Base-by-base conservation (phyloP, 2,797 vertebrate species). In the Dicrostonyx torquatus region DNA sequence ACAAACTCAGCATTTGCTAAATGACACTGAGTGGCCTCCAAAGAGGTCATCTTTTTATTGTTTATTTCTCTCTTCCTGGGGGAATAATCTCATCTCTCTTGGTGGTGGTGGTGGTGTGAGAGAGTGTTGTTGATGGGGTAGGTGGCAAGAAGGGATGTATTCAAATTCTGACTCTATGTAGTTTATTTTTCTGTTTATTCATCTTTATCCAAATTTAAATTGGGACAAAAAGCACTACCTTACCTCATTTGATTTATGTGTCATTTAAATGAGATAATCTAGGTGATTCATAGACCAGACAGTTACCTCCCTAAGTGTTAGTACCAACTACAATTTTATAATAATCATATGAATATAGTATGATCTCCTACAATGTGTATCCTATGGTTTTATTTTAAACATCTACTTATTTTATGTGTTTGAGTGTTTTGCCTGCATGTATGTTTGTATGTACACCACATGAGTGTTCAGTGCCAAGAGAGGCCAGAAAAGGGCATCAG, bases 341-440 rank as follows among this genome's bases (percentile, higher is more conserved):
- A 43, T 15, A 70, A 26, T 40, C 83, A 92, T 43, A 15, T 7
- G 26, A 89, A 15, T 18, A 83, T 76, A 50, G 26, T 31, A 15
- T 43, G 9, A 3, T 22, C 4, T 60, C 62, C n/a, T 60, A 60
- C 76, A 95, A 43, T 13, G 7, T 12, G 31, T 70, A 50, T 24
- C 75, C 50, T 58, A 24, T 87, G 77, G n/a, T 75, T 94, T 96
- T 68, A 82, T 70, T 94, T 85, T 45, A 64, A 62, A 62, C 34
- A 60, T 31, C 43, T 43, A 62, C 40, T 82, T 84, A 34, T 22
- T 64, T 84, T 84, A 24, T 48, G 29, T 15, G 82, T 50, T n/a
- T 68, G 20, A 85, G 64, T n/a, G 14, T 68, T 85, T 66, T 68
- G 60, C 60, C 18, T 85, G 82, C 20, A 85, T 50, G 20, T 17